Evolutionary conservation across 2,888 invertebrate species (phyloP), one percentile per base, ranked within the genome.

Genomic region (Salpingus planirostris): DNA sequence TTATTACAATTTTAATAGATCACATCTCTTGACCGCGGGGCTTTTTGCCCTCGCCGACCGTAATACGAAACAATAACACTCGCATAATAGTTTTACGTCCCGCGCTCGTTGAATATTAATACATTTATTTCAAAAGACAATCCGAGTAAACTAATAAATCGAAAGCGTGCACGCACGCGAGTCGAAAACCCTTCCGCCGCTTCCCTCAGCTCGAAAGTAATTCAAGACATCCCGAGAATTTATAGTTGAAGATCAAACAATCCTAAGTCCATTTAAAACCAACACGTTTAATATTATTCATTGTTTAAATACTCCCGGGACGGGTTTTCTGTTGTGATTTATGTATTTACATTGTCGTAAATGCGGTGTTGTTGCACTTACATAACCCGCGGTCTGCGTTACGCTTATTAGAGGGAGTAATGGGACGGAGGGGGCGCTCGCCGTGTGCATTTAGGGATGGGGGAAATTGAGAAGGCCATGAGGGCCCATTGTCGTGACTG

Each of bases 331-430:
- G 29, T 23, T 38, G 24, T 48, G 50, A 55, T 53, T 55, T 53
- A 55, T 55, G 42, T 52, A 44, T 52, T 52, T 54, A 45, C 47
- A 43, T 45, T 46, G 42, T n/a, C n/a, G 40, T 34, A 39, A 42
- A 43, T 43, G 29, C 37, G 36, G n/a, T n/a, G n/a, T 39, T 27
- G 28, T 24, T 33, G 30, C 33, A 32, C 27, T 36, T 36, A 31
- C 21, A 33, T 44, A 38, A 40, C 37, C 33, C 33, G 40, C 38
- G 33, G 42, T 33, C 42, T 40, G 26, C 33, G 44, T 38, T 43
- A 42, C 34, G 43, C 42, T 43, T 44, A 47, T 47, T 47, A 50
- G 42, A 42, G 46, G n/a, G n/a, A n/a, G n/a, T n/a, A n/a, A n/a
- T n/a, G n/a, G n/a, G n/a, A n/a, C n/a, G n/a, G n/a, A n/a, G n/a